These are phyloP conservation scores for Microcebus tavaratra DNA, from an alignment of 2,113 vertebrate genomes.

Conservation along the genomic window DNA sequence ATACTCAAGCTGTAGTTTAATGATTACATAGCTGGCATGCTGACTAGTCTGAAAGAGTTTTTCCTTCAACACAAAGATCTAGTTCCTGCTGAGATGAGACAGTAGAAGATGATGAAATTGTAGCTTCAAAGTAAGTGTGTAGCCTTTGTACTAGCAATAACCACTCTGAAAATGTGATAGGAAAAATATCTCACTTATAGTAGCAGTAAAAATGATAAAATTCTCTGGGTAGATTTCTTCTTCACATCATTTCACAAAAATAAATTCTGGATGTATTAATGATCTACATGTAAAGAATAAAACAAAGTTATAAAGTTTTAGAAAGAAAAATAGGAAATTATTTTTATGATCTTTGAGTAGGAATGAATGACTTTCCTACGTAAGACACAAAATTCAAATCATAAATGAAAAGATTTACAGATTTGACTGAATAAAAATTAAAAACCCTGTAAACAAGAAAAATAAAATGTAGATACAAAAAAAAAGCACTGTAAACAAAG, in stretches of 20 bases:
- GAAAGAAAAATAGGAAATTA: background rate
- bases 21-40: background rate
- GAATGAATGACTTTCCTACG: constrained; percentile 1
- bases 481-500: background rate
- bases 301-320: background rate
- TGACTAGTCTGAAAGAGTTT: background rate
- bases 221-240: background rate
- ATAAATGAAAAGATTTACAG: background rate
- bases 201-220: background rate
- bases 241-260: constrained; percentile 3
- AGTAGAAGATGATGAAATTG: background rate
- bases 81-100: background rate
- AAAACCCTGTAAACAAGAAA: constrained; percentile 27
- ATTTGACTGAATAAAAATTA: background rate
- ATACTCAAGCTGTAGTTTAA: background rate
- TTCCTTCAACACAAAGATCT: background rate
- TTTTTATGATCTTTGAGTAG: background rate
- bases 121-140: background rate
- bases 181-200: background rate
- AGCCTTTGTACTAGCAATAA: background rate
- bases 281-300: background rate
- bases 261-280: constrained; percentile 39
- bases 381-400: background rate
- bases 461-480: no score
- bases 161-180: background rate